These are phyloP conservation scores for Cantharis lateralis DNA, from an alignment of 2,888 invertebrate genomes.

Conservation along the genomic window DNA sequence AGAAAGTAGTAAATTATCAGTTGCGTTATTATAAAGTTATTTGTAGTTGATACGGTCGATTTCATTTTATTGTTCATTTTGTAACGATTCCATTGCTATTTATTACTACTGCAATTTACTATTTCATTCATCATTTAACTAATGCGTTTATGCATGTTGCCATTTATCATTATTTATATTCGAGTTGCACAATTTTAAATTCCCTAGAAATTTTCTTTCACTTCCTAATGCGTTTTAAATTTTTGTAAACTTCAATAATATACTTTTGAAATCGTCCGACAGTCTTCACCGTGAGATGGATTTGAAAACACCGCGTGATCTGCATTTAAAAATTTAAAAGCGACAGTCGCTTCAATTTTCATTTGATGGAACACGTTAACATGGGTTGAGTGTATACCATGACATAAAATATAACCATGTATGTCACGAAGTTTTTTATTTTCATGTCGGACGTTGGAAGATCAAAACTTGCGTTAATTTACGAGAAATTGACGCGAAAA, in stretches of 20 bases:
- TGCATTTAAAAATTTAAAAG: neutral
- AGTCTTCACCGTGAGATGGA: neutral
- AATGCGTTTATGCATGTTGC: neutral
- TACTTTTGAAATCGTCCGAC: neutral
- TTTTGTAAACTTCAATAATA: neutral
- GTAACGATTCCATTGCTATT: conserved; percentile 3
- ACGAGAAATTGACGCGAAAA: neutral
- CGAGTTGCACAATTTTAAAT: neutral
- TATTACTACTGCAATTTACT: conserved; percentile 19
- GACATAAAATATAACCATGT: neutral
- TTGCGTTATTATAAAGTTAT: neutral
- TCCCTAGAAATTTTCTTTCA: neutral
- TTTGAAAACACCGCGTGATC: neutral
- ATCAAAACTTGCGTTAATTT: neutral
- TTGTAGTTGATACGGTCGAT: neutral
- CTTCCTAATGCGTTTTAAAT: neutral
- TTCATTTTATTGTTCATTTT: neutral
- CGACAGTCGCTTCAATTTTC: neutral
- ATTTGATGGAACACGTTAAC: neutral
- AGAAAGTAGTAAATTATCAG: neutral
- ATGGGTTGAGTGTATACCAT: neutral
- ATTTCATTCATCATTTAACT: conserved; percentile 15
- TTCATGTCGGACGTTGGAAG: neutral
- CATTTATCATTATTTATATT: neutral
- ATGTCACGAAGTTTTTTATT: neutral